phyloP scores from a whole-genome alignment of 2,888 invertebrate genomes.

The Nymphalis c-album region DNA sequence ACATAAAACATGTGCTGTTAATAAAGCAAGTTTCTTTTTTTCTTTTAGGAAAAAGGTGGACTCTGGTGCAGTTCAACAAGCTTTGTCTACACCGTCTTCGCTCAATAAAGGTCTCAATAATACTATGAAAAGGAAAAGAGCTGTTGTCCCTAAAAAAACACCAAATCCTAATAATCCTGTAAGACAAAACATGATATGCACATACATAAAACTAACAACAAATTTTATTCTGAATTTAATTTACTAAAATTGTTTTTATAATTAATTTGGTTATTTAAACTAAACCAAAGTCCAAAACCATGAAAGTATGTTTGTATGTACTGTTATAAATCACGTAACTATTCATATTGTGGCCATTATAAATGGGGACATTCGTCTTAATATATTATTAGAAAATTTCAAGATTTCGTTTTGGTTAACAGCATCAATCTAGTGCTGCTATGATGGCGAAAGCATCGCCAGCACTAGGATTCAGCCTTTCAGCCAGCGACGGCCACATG shows the following conservation, averaged over 20 bases:
- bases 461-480: conserved; percentile 63
- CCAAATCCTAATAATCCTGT: conserved; percentile 66
- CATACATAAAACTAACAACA: conserved; percentile 31
- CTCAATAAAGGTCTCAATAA: conserved; percentile 63
- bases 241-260: not conserved
- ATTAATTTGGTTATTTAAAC: not conserved
- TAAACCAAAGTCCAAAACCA: conserved; percentile 6
- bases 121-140: conserved; percentile 71
- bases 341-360: not conserved
- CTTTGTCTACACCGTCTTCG: conserved; percentile 54
- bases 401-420: conserved; percentile 43
- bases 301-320: conserved; percentile 10
- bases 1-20: not conserved
- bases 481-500: conserved; percentile 88
- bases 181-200: conserved; percentile 49
- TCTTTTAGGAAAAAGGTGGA: conserved; percentile 81
- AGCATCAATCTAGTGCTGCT: conserved; percentile 79
- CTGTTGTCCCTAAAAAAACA: conserved; percentile 71
- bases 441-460: conserved; percentile 81
- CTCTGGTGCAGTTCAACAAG: conserved; percentile 57
- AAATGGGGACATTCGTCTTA: conserved; percentile 28
- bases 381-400: not conserved
- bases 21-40: conserved; percentile 24
- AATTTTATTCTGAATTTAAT: conserved; percentile 14
- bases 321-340: not conserved